Evolutionary conservation across 2,113 vertebrate species (phyloP).

Genomic region (Climacteris rufus): DNA sequence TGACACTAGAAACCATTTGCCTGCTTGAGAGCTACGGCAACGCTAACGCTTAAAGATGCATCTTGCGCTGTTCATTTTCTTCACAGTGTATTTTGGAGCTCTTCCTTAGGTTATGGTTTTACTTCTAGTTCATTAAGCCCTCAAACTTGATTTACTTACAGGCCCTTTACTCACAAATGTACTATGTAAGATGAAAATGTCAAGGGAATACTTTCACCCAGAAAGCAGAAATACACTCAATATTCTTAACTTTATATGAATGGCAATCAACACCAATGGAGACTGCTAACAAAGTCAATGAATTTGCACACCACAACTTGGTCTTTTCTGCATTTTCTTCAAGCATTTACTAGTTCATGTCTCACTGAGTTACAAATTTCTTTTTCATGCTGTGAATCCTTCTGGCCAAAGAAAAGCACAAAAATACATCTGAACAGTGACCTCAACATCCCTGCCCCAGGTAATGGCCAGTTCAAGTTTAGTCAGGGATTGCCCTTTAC

Average conservation of each 20-base stretch:
- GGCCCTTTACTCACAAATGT: background rate
- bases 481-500: conserved; percentile 3
- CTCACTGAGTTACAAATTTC: background rate
- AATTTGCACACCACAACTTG: background rate
- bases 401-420: background rate
- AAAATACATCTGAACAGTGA: background rate
- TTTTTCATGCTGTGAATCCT: background rate
- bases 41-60: background rate
- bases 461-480: conserved; percentile 17
- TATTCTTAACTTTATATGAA: background rate
- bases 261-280: background rate
- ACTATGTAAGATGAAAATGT: background rate
- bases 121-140: background rate
- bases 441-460: background rate
- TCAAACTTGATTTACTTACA: background rate
- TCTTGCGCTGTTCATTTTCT: background rate
- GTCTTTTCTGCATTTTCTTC: background rate
- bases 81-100: background rate
- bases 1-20: background rate
- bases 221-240: background rate
- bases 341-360: background rate
- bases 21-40: background rate
- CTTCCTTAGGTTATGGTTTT: background rate
- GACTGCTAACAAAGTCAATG: background rate
- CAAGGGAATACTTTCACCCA: background rate